Conservation (phyloP, 2,888 invertebrate genomes). For the Xylophagus ater region DNA sequence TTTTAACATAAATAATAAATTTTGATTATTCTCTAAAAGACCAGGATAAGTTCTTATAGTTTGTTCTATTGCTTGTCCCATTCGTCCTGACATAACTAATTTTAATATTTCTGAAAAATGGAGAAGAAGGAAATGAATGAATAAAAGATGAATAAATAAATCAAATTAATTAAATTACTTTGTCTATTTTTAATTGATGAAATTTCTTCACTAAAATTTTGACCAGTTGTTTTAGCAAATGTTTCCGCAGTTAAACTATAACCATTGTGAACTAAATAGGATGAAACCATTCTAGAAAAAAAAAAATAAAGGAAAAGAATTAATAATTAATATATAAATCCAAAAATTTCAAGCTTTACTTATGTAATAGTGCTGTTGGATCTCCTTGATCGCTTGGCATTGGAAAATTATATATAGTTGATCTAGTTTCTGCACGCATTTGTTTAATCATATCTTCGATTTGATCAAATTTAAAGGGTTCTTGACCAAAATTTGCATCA, state of each 20-base stretch:
- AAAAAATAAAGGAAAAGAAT: constrained; percentile 8
- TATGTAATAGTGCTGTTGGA: constrained; percentile 86
- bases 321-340: neutral
- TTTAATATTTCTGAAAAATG: constrained; percentile 71
- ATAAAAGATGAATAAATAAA: neutral
- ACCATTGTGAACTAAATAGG: constrained; percentile 96
- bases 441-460: constrained; percentile 95
- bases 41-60: constrained; percentile 85
- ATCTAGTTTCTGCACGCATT: constrained; percentile 68
- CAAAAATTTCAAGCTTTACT: constrained; percentile 44
- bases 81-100: constrained; percentile 81
- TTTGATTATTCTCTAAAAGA: constrained; percentile 80
- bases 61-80: constrained; percentile 90
- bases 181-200: constrained; percentile 92
- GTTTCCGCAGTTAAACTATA: constrained; percentile 94
- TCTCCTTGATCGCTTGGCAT: constrained; percentile 78
- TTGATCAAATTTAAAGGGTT: constrained; percentile 88
- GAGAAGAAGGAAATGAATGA: constrained; percentile 11
- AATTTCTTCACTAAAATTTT: constrained; percentile 84
- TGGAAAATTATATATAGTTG: constrained; percentile 78
- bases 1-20: constrained; percentile 89
- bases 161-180: constrained; percentile 46
- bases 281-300: constrained; percentile 77
- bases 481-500: constrained; percentile 97
- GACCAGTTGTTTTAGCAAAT: constrained; percentile 82